Conservation (phyloP, 53 echinoderm and acorn worm genomes). For the Luidia sarsii region DNA sequence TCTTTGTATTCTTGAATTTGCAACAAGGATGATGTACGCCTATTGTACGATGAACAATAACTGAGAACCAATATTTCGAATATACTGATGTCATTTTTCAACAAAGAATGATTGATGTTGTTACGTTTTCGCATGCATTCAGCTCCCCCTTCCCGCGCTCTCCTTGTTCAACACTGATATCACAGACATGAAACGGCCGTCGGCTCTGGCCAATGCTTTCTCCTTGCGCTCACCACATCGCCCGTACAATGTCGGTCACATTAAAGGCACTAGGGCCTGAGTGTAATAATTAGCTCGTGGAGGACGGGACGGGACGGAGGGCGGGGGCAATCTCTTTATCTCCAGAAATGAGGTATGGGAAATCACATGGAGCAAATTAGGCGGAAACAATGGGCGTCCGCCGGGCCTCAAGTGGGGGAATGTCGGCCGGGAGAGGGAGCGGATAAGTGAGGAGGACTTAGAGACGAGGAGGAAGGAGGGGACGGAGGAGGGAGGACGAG, state of each 20-base stretch:
- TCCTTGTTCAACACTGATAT: too few relatives aligned
- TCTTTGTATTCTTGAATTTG: too few relatives aligned
- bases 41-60: too few relatives aligned
- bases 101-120: too few relatives aligned
- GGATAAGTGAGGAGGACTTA: background rate
- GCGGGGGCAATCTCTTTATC: constrained; percentile 35
- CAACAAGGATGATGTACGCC: too few relatives aligned
- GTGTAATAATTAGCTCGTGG: constrained; percentile 38
- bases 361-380: constrained; percentile 51
- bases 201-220: background rate
- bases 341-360: constrained; percentile 38
- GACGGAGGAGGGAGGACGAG: too few relatives aligned
- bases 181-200: constrained; percentile 26
- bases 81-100: too few relatives aligned
- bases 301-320: constrained; percentile 24
- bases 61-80: too few relatives aligned
- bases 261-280: constrained; percentile 15
- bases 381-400: constrained; percentile 50
- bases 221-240: background rate
- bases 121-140: too few relatives aligned
- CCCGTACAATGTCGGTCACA: constrained; percentile 36
- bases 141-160: too few relatives aligned
- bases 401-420: constrained; percentile 18
- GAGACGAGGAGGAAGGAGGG: background rate
- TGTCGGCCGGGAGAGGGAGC: constrained; percentile 1